Evolutionary conservation across 2,888 invertebrate species (phyloP), one percentile per base, ranked within the genome.

Genomic region (Eupithecia exiguata): DNA sequence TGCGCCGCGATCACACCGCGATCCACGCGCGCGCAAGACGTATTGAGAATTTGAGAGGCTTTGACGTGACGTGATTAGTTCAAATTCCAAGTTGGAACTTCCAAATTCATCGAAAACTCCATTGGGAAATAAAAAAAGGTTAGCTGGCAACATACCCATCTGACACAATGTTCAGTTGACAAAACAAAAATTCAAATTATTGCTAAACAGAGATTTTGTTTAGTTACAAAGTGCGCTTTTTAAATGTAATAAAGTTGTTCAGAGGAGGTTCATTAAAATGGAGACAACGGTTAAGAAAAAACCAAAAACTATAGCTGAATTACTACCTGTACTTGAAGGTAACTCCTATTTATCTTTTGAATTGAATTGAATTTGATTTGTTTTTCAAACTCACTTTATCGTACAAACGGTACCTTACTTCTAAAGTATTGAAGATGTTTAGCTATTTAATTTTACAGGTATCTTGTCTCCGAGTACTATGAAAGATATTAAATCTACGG

Each of bases 291-390:
- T 82, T 40, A 78, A 78, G 70, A 81, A 81, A 73, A 89, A 88
- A 78, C 86, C 93, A n/a, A 89, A 83, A 80, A 85, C 90, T 9
- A 84, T 93, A 76, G 88, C 90, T 12, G 92, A 93, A 82, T 79
- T 92, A 72, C 79, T 93, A 70, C 91, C 92, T 18, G 84, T 79
- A 66, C 81, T 93, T 43, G 84, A 84, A 69, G 81, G 79, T 72
- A 25, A 63, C 25, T 69, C 53, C 9, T 0, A n/a, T 9, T 9
- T 16, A 9, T 14, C 12, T 62, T 14, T 25, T 14, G 21, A 7
- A 6, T n/a, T n/a, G n/a, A n/a, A n/a, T n/a, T n/a, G 49, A 53
- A 53, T 25, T 53, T 58, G 5, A 25, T 1, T 58, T 58, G 3
- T 5, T 25, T 58, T 58, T 21, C 21, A 53, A 21, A 53, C 53